Evolutionary conservation across 2,888 invertebrate species (phyloP).

Genomic region (Nemotelus nigrinus): DNA sequence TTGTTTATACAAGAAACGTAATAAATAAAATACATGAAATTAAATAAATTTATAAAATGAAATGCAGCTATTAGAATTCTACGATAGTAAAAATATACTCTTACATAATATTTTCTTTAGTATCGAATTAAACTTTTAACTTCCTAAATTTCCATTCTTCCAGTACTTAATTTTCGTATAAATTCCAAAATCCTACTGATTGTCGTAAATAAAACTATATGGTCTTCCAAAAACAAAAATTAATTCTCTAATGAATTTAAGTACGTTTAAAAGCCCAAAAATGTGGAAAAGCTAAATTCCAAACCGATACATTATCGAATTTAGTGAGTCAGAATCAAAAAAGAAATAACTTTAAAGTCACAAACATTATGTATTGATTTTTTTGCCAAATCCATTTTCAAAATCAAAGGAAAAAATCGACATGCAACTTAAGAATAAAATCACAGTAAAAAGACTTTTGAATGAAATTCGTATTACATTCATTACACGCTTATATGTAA

Average conservation of each 20-base stretch:
- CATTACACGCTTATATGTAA: too few species aligned
- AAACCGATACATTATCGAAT: conserved; percentile 23
- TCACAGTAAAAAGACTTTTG: too few species aligned
- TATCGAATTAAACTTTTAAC: neutral
- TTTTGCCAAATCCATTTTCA: too few species aligned
- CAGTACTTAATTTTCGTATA: neutral
- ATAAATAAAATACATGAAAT: too few species aligned
- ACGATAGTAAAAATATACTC: conserved; percentile 5
- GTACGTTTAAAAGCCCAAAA: neutral
- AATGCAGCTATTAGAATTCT: neutral
- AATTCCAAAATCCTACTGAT: neutral
- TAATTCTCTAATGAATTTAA: neutral
- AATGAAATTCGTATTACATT: too few species aligned
- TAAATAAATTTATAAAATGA: too few species aligned
- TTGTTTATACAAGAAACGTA: too few species aligned
- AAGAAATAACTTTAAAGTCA: neutral
- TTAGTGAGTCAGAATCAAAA: conserved; percentile 37
- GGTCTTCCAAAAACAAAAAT: conserved; percentile 39
- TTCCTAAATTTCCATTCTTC: neutral
- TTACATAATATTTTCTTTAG: neutral
- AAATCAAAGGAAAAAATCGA: too few species aligned
- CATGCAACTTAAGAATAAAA: too few species aligned
- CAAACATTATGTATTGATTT: neutral
- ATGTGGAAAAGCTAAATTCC: too few species aligned
- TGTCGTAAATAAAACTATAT: conserved; percentile 16